Evolutionary conservation across 1,140 invertebrate genomes (phyloP).

Genomic region (Camponotus floridanus): DNA sequence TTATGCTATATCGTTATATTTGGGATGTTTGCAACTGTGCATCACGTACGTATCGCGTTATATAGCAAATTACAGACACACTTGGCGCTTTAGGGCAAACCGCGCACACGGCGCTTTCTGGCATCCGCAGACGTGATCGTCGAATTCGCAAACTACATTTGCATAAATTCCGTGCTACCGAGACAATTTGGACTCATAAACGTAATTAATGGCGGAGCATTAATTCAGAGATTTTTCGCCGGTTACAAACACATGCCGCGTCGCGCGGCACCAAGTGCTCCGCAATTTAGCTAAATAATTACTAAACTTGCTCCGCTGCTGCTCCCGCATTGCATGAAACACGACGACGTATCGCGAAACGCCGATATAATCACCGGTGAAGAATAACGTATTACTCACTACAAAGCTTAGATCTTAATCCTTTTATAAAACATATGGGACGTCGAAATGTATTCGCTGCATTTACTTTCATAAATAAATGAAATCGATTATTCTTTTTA

Average conservation of each 20-base stretch:
- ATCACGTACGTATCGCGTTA: constrained; percentile 49
- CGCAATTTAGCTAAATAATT: constrained; percentile 86
- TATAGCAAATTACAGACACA: constrained; percentile 43
- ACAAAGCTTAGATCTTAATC: neutral
- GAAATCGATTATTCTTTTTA: neutral
- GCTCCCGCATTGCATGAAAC: constrained; percentile 23
- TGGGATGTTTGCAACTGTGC: constrained; percentile 36
- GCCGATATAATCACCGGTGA: constrained; percentile 51
- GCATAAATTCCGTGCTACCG: constrained; percentile 77
- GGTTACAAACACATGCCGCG: constrained; percentile 83
- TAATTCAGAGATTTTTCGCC: constrained; percentile 85
- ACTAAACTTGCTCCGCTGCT: constrained; percentile 81
- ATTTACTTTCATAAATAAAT: neutral
- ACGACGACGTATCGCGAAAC: constrained; percentile 70
- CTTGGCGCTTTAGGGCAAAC: constrained; percentile 21
- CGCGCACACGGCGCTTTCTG: constrained; percentile 40
- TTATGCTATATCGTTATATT: neutral
- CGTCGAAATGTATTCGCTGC: neutral
- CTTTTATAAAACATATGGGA: neutral
- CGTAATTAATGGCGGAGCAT: constrained; percentile 85
- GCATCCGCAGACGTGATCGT: constrained; percentile 57
- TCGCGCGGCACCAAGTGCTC: constrained; percentile 82
- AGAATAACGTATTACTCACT: neutral
- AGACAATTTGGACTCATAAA: constrained; percentile 85
- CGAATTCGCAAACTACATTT: constrained; percentile 77